These are phyloP conservation scores for Sarcophaga subvicina DNA, from an alignment of 2,888 invertebrate genomes.

Conservation along the genomic window DNA sequence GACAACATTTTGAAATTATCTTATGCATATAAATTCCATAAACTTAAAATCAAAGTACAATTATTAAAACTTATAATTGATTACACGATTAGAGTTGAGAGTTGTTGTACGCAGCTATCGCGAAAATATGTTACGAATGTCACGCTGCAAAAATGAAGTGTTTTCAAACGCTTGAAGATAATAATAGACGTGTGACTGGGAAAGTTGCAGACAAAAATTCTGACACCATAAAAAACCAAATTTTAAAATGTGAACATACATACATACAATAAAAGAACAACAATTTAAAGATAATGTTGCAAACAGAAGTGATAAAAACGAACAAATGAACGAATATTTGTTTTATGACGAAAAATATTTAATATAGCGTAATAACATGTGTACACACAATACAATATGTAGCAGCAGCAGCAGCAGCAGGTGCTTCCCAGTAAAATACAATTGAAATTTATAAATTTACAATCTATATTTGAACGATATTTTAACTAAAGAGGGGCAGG, in stretches of 20 bases:
- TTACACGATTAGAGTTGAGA: too few relatives aligned
- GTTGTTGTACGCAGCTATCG: too few relatives aligned
- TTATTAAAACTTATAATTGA: too few relatives aligned
- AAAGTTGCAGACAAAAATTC: neutral
- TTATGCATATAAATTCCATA: too few relatives aligned
- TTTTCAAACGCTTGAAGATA: slow-evolving; percentile 1
- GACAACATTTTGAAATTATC: too few relatives aligned
- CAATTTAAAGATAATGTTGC: slow-evolving; percentile 12
- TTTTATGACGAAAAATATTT: slow-evolving; percentile 49
- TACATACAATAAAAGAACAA: neutral
- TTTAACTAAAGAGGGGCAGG: neutral
- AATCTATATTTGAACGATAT: slow-evolving; percentile 10
- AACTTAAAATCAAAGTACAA: too few relatives aligned
- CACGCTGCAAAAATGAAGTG: too few relatives aligned
- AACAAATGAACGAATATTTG: neutral
- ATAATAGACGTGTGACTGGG: slow-evolving; percentile 31
- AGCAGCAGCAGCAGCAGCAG: neutral
- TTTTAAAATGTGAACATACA: neutral
- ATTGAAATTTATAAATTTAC: slow-evolving; percentile 21
- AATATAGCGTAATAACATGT: neutral
- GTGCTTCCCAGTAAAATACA: slow-evolving; percentile 52
- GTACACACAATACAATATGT: neutral
- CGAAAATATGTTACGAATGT: too few relatives aligned
- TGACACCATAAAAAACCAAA: neutral
- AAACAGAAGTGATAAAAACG: slow-evolving; percentile 32